Conservation (phyloP, 2,113 vertebrate species). For the Micromys minutus region DNA sequence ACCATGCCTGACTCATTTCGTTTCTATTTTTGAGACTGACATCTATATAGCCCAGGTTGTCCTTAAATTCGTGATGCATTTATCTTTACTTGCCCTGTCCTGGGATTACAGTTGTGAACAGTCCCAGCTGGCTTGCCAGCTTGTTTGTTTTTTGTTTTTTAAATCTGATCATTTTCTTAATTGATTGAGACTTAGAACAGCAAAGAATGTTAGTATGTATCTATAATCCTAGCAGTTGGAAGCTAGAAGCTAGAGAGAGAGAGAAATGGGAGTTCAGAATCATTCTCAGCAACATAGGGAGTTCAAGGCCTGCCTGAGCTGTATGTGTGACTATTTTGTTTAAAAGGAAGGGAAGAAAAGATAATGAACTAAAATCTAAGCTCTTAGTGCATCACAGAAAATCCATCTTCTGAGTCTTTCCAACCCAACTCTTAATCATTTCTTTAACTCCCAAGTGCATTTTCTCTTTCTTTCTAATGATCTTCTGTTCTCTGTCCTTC, state of each 20-base stretch:
- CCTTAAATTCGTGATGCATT: too few species aligned
- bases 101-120: background rate
- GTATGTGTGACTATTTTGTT: background rate
- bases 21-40: background rate
- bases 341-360: background rate
- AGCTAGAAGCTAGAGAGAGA: background rate
- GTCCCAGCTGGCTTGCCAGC: too few species aligned
- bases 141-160: background rate
- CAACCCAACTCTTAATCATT: background rate
- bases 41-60: background rate
- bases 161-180: background rate
- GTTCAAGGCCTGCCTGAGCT: background rate
- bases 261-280: background rate
- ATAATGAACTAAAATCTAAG: background rate
- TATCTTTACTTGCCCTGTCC: too few species aligned
- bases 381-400: background rate
- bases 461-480: conserved; percentile 7
- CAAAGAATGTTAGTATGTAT: background rate
- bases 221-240: background rate
- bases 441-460: background rate
- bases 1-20: background rate
- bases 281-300: background rate
- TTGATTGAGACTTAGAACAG: background rate
- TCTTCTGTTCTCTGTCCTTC: background rate
- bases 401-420: background rate